Evolutionary conservation across 2,888 invertebrate species (phyloP), one percentile per base, ranked within the genome.

Genomic region (Coelopa pilipes): DNA sequence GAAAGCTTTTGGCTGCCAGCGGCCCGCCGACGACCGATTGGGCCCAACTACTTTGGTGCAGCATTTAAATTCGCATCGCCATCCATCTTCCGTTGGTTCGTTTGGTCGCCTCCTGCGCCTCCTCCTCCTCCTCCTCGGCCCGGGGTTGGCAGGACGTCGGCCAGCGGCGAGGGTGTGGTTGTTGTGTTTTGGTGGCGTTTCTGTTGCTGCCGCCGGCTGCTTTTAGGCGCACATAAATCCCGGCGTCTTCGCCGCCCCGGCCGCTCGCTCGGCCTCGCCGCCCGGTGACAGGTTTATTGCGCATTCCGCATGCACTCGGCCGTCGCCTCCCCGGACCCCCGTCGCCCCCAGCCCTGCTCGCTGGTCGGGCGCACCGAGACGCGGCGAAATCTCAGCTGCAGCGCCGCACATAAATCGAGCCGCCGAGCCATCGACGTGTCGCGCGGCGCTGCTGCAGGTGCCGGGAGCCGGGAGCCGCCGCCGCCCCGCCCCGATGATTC

Each of bases 281-380:
- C 63, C 72, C 72, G 73, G 70, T 80, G 80, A 79, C 78, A 79
- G 78, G 79, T 80, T 80, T 79, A 80, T 80, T 79, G 78, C 79
- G 75, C 77, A 76, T 75, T 78, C 75, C 77, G 78, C 77, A 78
- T 78, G 78, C 77, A 79, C 76, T 79, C 78, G 78, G 78, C 78
- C 78, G n/a, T 77, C 79, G 77, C 75, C 77, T 77, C 70, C 7
- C 75, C 57, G 49, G 49, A 15, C 65, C 59, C 11, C 19, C 59
- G 17, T 4, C 21, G 17, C 59, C 21, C 59, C 59, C 4, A 15
- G 34, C 34, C 34, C 7, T 34, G 34, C 4, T 34, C 34, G 34
- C 2, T 47, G 65, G 15, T n/a, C 47, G 65, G n/a, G 4, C 17
- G 63, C 19, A 4, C 3, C 13, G 53, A 13, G 10, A 53, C n/a